Base-by-base conservation (phyloP, 2,888 invertebrate species). In the Caenorhabditis zanzibari region DNA sequence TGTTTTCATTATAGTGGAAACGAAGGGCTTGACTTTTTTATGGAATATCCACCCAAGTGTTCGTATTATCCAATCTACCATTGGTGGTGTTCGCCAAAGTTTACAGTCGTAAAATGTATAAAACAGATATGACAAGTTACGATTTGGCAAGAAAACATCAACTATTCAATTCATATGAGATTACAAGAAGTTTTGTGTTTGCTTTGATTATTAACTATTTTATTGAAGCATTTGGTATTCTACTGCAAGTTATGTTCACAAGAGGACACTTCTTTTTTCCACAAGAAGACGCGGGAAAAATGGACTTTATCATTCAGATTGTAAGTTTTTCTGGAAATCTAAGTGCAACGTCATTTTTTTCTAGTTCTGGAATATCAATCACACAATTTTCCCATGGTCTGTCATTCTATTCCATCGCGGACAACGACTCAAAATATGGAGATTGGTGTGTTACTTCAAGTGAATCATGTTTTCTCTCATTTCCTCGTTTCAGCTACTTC, bases 321-420 rank as follows among this genome's bases (percentile, higher is more conserved):
- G 69, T 69, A 16, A 54, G 54, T 59, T 32, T 58, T 47, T 47
- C 24, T 64, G 26, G 3, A 28, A 14, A 32, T 5, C 35, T 38
- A 47, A 19, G 2, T 32, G 6, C 10, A 19, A 59, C 41, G 7
- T 56, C 38, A 54, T 38, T 7, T 41, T 6, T 16, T 56, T 69
- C 41, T 58, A 72, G 72, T 35, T 72, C 22, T 72, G 72, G 59
- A 72, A 72, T 49, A 47, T 59, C 19, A 72, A 72, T 32, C 72
- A 72, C 72, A 59, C 28, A 10, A 56, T 72, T 10, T 72, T 56
- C 72, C 72, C 72, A 28, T 72, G 72, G 59, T 72, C 59, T 6
- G 47, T 71, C 2, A 71, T 71, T 24, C 47, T 71, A 14, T 72
- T 72, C 32, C 72, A 71, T 71, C 58, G 71, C 10, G 58, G 58